Conservation (phyloP, 2,113 vertebrate genomes). For the Oenanthe oenanthe region DNA sequence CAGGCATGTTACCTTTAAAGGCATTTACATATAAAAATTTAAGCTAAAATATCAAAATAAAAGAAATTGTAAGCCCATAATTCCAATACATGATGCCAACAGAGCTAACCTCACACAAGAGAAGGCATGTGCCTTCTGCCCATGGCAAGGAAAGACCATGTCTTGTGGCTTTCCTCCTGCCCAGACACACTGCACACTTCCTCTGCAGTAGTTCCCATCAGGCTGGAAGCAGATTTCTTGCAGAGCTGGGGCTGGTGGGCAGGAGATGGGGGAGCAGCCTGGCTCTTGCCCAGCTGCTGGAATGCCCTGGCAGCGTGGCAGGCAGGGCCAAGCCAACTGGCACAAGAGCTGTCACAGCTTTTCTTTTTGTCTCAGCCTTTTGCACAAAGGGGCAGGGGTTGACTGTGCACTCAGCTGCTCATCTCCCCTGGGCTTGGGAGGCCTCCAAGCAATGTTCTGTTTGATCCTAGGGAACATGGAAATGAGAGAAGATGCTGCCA, state of each 20-base stretch:
- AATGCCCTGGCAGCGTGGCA: background rate
- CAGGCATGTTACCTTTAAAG: background rate
- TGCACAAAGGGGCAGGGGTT: background rate
- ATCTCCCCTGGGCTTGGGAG: background rate
- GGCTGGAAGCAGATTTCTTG: background rate
- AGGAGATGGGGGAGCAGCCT: background rate
- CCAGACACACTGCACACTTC: too few relatives aligned
- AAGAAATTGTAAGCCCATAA: background rate
- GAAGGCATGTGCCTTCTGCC: background rate
- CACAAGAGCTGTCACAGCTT: background rate
- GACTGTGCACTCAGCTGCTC: background rate
- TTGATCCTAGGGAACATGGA: background rate
- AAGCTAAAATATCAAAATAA: background rate
- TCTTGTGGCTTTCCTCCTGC: background rate
- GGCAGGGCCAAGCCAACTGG: background rate
- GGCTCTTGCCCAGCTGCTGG: background rate
- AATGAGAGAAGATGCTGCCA: background rate
- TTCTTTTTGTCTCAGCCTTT: background rate
- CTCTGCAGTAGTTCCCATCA: fast-evolving
- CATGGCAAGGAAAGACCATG: fast-evolving
- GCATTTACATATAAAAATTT: background rate
- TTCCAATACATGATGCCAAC: background rate
- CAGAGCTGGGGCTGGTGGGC: background rate
- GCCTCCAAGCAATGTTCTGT: background rate
- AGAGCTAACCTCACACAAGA: background rate